Conservation (phyloP, 92 coral and sea anemone species). For the Epizoanthus rinbou region DNA sequence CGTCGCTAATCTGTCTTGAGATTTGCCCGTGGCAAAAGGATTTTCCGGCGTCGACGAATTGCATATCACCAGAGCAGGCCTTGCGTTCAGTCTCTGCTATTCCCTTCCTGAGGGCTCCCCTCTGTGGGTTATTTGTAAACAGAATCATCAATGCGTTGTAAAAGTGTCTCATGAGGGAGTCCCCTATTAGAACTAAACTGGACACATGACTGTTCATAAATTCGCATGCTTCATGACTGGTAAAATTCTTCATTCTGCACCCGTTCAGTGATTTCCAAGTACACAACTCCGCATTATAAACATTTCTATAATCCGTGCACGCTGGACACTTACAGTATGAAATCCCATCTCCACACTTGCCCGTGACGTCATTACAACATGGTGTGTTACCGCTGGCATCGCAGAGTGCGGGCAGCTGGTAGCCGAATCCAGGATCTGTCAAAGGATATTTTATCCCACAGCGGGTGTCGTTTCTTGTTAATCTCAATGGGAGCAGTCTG, state of each 20-base stretch:
- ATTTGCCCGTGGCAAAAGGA: conserved; percentile 48
- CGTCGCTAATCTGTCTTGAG: conserved; percentile 19
- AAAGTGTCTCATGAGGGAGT: conserved; percentile 74
- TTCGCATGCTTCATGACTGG: conserved; percentile 63
- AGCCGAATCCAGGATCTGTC: conserved; percentile 55
- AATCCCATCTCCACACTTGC: conserved; percentile 53
- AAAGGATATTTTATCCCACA: conserved; percentile 65
- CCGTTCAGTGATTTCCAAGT: conserved; percentile 52
- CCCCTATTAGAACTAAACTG: conserved; percentile 63
- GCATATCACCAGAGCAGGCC: conserved; percentile 72
- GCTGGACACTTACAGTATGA: conserved; percentile 58
- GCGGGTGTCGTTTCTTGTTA: conserved; percentile 56
- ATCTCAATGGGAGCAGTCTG: conserved; percentile 54
- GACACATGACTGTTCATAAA: conserved; percentile 53
- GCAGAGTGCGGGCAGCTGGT: conserved; percentile 58
- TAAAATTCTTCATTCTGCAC: conserved; percentile 60
- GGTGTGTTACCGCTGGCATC: conserved; percentile 43
- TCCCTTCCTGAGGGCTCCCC: conserved; percentile 48
- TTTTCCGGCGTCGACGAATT: conserved; percentile 76
- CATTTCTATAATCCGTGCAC: conserved; percentile 64
- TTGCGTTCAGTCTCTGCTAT: conserved; percentile 11
- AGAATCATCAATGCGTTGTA: conserved; percentile 62
- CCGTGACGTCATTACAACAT: conserved; percentile 67
- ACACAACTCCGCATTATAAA: conserved; percentile 60
- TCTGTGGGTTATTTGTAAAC: conserved; percentile 53